These are phyloP conservation scores for Yponomeuta malinellus DNA, from an alignment of 2,888 invertebrate genomes.

Conservation along the genomic window DNA sequence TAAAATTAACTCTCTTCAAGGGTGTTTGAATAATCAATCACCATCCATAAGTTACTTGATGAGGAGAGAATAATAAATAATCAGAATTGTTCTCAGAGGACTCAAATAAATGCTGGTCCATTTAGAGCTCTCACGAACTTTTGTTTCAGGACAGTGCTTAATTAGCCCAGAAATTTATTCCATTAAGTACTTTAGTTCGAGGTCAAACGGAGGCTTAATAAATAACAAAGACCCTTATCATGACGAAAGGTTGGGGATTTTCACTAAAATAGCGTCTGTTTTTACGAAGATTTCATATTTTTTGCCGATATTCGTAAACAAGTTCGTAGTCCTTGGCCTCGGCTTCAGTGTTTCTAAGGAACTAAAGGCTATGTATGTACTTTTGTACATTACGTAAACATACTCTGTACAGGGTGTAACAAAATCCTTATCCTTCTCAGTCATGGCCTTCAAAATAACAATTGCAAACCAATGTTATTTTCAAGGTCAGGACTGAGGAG, in stretches of 20 bases:
- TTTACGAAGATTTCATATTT: neutral
- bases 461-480: too few species aligned
- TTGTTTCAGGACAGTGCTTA: neutral
- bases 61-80: neutral
- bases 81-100: neutral
- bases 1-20: too few species aligned
- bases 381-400: too few species aligned
- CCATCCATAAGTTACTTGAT: too few species aligned
- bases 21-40: too few species aligned
- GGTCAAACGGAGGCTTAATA: neutral
- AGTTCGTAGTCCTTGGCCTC: neutral
- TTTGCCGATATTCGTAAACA: neutral
- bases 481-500: too few species aligned
- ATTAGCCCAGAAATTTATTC: neutral
- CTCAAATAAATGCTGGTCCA: neutral
- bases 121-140: neutral
- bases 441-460: too few species aligned
- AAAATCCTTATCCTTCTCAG: too few species aligned
- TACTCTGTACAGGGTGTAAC: too few species aligned
- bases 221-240: neutral
- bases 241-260: neutral
- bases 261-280: neutral
- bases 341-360: neutral
- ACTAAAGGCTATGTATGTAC: too few species aligned
- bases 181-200: neutral